A percentile compares a stretch with the other conserved stretches of the same genome.
Evolutionary conservation across 2,797 vertebrate species (phyloP).

Genomic region (Hemitrygon akajei): DNA sequence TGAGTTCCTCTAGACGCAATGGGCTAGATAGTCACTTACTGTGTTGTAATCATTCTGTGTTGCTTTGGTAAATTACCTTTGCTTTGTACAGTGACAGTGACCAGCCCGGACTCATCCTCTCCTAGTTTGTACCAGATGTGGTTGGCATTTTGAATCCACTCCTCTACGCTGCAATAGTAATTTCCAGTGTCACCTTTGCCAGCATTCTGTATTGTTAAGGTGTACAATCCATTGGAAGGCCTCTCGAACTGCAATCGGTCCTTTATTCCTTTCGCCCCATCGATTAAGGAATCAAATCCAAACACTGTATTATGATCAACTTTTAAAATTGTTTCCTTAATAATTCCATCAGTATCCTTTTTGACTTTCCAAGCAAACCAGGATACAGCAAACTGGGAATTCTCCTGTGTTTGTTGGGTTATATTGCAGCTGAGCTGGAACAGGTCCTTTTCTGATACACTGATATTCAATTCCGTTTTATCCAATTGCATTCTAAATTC

Average conservation of each 20-base stretch:
- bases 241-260: conserved; percentile 85
- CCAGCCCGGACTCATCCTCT: conserved; percentile 76
- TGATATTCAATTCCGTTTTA: conserved; percentile 73
- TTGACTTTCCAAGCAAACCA: conserved; percentile 74
- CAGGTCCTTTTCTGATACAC: conserved; percentile 68
- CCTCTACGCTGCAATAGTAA: conserved; percentile 86
- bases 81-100: conserved; percentile 70
- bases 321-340: conserved; percentile 65
- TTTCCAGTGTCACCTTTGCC: conserved; percentile 68
- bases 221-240: conserved; percentile 73
- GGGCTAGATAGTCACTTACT: too few species aligned
- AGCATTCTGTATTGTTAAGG: conserved; percentile 75
- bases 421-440: conserved; percentile 84
- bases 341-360: conserved; percentile 40
- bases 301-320: conserved; percentile 81
- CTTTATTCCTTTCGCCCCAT: conserved; percentile 55
- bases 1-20: too few species aligned
- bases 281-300: conserved; percentile 66
- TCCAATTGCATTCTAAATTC: conserved; percentile 82
- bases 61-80: conserved; percentile 58
- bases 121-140: conserved; percentile 84
- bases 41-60: background rate
- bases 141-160: conserved; percentile 84
- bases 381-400: conserved; percentile 85
- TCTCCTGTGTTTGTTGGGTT: conserved; percentile 74